Conservation (phyloP, 2,888 invertebrate genomes). For the Drosophila mayaguana region DNA sequence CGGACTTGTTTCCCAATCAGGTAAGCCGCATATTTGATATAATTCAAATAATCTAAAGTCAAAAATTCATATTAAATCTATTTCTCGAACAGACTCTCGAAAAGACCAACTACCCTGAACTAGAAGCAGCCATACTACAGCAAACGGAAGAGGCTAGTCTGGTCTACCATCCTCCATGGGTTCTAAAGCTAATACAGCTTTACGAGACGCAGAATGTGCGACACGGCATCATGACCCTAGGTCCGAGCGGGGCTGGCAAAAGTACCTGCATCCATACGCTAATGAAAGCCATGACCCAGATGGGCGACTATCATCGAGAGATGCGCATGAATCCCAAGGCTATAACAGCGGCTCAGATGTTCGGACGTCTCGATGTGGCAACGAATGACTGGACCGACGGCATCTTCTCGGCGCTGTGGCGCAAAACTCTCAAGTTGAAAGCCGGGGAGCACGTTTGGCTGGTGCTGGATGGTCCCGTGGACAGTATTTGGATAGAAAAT, state of each 20-base stretch:
- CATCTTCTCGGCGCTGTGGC: constrained; percentile 98
- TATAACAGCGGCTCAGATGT: constrained; percentile 99
- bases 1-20: constrained; percentile 98
- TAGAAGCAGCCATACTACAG: constrained; percentile 94
- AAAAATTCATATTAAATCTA: neutral
- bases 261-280: constrained; percentile 94
- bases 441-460: constrained; percentile 96
- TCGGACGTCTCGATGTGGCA: constrained; percentile 97
- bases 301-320: constrained; percentile 93
- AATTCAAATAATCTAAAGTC: no score
- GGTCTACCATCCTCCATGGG: constrained; percentile 97
- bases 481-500: constrained; percentile 99
- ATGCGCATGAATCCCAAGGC: constrained; percentile 99
- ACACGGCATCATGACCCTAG: constrained; percentile 98
- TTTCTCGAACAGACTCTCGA: constrained; percentile 88
- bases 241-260: constrained; percentile 98
- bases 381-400: constrained; percentile 99
- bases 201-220: constrained; percentile 98
- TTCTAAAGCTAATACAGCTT: constrained; percentile 96
- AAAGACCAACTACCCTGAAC: constrained; percentile 94
- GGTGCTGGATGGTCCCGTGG: constrained; percentile 97
- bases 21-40: no score
- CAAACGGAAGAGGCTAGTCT: constrained; percentile 93
- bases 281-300: constrained; percentile 95
- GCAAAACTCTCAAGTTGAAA: constrained; percentile 95